These are phyloP conservation scores for Buphagus erythrorhynchus DNA, from an alignment of 2,797 vertebrate genomes.

Conservation along the genomic window DNA sequence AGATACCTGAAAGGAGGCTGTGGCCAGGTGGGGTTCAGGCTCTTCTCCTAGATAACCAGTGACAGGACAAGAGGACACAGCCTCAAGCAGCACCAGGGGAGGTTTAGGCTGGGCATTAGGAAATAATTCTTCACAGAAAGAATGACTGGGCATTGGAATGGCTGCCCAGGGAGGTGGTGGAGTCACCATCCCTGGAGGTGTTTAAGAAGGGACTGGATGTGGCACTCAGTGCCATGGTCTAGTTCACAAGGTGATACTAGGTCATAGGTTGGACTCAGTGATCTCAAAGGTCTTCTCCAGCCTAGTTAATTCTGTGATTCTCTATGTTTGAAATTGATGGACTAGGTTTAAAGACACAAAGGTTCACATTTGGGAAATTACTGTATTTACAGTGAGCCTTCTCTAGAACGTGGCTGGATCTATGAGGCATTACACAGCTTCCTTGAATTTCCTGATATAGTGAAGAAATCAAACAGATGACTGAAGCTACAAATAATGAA, in stretches of 20 bases:
- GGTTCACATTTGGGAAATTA: neutral
- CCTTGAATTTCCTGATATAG: neutral
- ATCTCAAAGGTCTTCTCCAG: neutral
- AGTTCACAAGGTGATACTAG: too few species aligned
- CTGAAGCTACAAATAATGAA: constrained; percentile 11
- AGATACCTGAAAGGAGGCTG: neutral
- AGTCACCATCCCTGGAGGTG: neutral
- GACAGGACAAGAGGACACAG: neutral
- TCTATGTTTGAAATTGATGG: neutral
- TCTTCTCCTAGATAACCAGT: neutral
- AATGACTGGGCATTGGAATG: neutral
- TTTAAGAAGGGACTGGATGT: neutral
- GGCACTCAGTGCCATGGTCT: neutral
- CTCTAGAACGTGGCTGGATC: neutral
- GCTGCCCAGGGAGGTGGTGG: neutral
- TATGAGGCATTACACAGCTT: neutral
- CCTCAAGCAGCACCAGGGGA: neutral
- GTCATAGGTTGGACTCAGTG: neutral
- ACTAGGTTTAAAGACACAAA: neutral
- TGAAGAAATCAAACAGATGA: neutral
- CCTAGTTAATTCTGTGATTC: neutral
- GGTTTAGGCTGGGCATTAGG: neutral
- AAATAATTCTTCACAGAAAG: neutral
- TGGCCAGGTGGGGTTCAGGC: rapidly evolving
- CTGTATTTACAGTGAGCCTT: neutral